Base-by-base conservation (phyloP, 1,140 invertebrate species). In the Drosophila nannoptera region DNA sequence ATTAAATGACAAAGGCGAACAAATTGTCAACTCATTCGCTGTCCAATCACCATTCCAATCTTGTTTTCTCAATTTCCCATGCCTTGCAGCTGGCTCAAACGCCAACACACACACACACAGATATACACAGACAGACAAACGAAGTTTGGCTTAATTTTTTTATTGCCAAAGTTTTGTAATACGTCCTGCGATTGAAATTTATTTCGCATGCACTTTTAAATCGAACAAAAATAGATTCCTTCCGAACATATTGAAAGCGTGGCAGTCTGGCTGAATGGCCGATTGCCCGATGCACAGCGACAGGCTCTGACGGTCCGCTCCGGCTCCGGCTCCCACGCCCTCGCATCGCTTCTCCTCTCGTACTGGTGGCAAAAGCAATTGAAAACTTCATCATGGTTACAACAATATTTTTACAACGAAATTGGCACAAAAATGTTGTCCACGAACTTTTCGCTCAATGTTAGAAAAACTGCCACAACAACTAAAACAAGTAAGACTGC, bases 401-500 rank as follows among this genome's bases (percentile, higher is more conserved):
- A 87, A 86, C 71, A 86, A 86, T 86, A 86, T 86, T 86, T 86
- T 86, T 71, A 72, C 81, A 81, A 71, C 74, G 81, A 86, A 86
- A 86, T 86, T 86, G 81, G 81, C 81, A 87, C 77, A 86, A 84
- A 84, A 84, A 84, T 86, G 81, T 86, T 82, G 81, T 84, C 69
- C 76, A 86, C 76, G 52, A 86, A 80, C 75, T 83, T 82, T 81
- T 67, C 48, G 49, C 65, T 52, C 63, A 78, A 58, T 66, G 74
- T 76, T 84, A 78, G 66, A 54, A 77, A 84, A 78, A 58, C 56
- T 66, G 59, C 45, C 61, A 58, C 40, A 31, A 8, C 31, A 48
- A 22, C 33, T n/a, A 14, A 11, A 42, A 0, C 9, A 42, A 50
- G 22, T 22, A 22, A 22, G 22, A 22, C 22, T 22, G 22, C 22